A percentile compares a stretch with the other conserved stretches of the same genome.
Conservation (phyloP, 2,113 vertebrate genomes). For the Cisticola juncidis region DNA sequence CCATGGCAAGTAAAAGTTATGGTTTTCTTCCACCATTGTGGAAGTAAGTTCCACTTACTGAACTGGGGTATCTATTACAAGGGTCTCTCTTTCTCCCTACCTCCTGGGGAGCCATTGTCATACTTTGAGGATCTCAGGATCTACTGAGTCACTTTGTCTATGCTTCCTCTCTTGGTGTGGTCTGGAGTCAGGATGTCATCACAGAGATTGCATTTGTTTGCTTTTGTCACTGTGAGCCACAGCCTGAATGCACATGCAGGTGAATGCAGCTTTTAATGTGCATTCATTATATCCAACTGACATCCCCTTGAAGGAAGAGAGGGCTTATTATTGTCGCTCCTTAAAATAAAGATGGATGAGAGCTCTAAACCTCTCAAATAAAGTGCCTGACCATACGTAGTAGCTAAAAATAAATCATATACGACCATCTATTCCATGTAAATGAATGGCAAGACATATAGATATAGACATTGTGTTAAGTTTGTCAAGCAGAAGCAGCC, state of each 20-base stretch:
- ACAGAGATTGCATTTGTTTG: slow-evolving; percentile 35
- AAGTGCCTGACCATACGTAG: slow-evolving; percentile 53
- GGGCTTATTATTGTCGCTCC: slow-evolving; percentile 42
- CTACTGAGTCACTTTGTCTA: neutral
- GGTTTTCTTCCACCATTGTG: neutral
- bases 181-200: neutral
- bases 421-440: slow-evolving; percentile 56
- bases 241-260: slow-evolving; percentile 28
- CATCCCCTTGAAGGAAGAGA: slow-evolving; percentile 42
- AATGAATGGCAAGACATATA: slow-evolving; percentile 70
- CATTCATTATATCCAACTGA: slow-evolving; percentile 59
- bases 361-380: slow-evolving; percentile 58
- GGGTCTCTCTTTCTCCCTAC: neutral
- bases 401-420: slow-evolving; percentile 70
- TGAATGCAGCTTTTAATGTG: slow-evolving; percentile 56
- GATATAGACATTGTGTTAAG: slow-evolving; percentile 68
- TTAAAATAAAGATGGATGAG: slow-evolving; percentile 70
- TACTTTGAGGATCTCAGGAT: neutral
- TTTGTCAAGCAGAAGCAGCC: slow-evolving; percentile 63
- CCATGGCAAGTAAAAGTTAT: neutral
- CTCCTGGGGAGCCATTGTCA: fast-evolving
- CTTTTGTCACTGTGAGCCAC: slow-evolving; percentile 20
- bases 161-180: neutral
- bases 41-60: neutral
- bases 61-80: neutral